Evolutionary conservation across 2,888 invertebrate genomes (phyloP).

Genomic region (Folsomia candida): DNA sequence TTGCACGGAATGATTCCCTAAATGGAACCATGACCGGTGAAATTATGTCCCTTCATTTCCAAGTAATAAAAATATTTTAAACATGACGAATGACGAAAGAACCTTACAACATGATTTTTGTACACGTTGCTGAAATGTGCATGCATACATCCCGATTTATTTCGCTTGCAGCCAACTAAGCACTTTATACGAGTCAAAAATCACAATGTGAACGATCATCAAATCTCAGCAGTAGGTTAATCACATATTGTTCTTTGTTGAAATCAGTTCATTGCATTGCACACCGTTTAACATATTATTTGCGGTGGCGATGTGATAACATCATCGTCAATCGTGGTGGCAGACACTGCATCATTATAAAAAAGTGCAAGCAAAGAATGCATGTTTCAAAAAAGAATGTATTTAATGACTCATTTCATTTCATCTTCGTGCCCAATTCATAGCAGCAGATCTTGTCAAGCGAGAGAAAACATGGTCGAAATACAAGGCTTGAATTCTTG

Average conservation of each 20-base stretch:
- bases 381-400: not conserved
- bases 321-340: not conserved
- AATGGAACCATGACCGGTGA: too few species aligned
- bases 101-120: too few species aligned
- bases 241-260: not conserved
- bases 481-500: too few species aligned
- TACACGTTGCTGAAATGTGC: too few species aligned
- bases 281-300: not conserved
- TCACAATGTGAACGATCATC: not conserved
- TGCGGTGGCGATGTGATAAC: not conserved
- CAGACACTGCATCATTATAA: not conserved
- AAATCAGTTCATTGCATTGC: not conserved
- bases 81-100: too few species aligned
- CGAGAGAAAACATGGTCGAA: not conserved
- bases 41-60: too few species aligned
- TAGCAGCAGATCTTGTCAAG: not conserved
- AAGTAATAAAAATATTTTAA: too few species aligned
- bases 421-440: not conserved
- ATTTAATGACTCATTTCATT: not conserved
- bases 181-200: not conserved
- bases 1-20: too few species aligned
- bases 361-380: not conserved
- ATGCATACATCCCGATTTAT: too few species aligned
- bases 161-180: too few species aligned
- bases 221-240: conserved; percentile 7